Evolutionary conservation across 2,797 vertebrate genomes (phyloP).

Genomic region (Chaetodon trifasciatus): DNA sequence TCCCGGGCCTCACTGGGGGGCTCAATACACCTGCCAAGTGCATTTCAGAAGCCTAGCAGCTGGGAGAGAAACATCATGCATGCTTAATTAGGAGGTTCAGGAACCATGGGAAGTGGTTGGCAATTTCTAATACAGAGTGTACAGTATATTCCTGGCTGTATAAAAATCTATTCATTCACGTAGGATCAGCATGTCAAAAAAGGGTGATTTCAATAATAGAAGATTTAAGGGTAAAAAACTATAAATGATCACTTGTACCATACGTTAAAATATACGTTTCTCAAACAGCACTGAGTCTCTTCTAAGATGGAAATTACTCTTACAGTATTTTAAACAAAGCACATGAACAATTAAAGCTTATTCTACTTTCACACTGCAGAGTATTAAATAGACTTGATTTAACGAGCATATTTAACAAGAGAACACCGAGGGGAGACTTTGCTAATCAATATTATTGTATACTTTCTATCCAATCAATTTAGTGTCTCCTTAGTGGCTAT

Average conservation of each 20-base stretch:
- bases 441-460: conserved; percentile 85
- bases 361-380: conserved; percentile 46
- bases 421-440: conserved; percentile 73
- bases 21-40: conserved; percentile 86
- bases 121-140: conserved; percentile 61
- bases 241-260: conserved; percentile 8
- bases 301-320: neutral
- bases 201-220: conserved; percentile 1
- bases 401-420: conserved; percentile 85
- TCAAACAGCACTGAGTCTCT: neutral
- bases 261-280: neutral
- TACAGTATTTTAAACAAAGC: conserved; percentile 41
- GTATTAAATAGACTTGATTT: conserved; percentile 83
- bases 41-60: conserved; percentile 80
- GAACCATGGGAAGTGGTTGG: conserved; percentile 71
- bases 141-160: conserved; percentile 28
- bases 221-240: conserved; percentile 3
- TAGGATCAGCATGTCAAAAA: conserved; percentile 2
- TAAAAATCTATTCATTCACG: conserved; percentile 35
- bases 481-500: conserved; percentile 85
- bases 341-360: conserved; percentile 33
- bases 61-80: conserved; percentile 84
- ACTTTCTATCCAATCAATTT: conserved; percentile 84
- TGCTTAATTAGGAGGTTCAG: conserved; percentile 83
- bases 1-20: conserved; percentile 81